Percentiles rank a stretch among this genome's conserved stretches.
phyloP scores from a whole-genome alignment of 37 sponge, comb jelly and placozoan genomes.

The Axinella damicornis region DNA sequence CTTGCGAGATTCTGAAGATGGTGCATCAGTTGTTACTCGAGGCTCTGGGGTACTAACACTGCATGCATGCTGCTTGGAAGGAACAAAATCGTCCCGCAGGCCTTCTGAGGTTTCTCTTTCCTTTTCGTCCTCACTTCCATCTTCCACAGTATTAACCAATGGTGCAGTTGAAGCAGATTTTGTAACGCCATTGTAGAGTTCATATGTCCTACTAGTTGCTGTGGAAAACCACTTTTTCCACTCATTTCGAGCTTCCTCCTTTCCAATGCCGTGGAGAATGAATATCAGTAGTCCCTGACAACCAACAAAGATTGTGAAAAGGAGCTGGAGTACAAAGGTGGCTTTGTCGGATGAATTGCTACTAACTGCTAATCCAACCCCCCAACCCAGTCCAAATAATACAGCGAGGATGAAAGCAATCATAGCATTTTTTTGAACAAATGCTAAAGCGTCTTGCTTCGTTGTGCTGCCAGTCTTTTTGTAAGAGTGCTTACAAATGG shows the following conservation, averaged over 20 bases:
- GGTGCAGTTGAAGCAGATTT: neutral
- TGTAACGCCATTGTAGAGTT: neutral
- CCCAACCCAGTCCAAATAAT: slow-evolving; percentile 36
- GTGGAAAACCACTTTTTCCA: slow-evolving; percentile 17
- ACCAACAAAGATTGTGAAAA: slow-evolving; percentile 8
- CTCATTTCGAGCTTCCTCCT: slow-evolving; percentile 8
- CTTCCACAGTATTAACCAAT: too few species aligned
- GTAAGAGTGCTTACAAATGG: neutral
- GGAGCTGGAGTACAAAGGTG: neutral
- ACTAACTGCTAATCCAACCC: slow-evolving; percentile 16
- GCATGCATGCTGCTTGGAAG: too few species aligned
- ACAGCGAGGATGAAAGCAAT: neutral
- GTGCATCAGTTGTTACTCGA: too few species aligned
- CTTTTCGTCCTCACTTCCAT: too few species aligned
- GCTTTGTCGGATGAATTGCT: neutral
- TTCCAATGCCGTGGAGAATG: neutral
- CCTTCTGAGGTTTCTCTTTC: too few species aligned
- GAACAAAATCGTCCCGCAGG: too few species aligned
- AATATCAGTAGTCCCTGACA: neutral
- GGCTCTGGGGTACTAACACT: too few species aligned
- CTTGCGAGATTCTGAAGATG: too few species aligned
- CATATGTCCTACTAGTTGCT: neutral
- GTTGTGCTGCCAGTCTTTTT: neutral
- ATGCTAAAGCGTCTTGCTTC: neutral
- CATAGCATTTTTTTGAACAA: neutral